Evolutionary conservation across 1,140 invertebrate genomes (phyloP).

Genomic region (Tyrophagus putrescentiae): DNA sequence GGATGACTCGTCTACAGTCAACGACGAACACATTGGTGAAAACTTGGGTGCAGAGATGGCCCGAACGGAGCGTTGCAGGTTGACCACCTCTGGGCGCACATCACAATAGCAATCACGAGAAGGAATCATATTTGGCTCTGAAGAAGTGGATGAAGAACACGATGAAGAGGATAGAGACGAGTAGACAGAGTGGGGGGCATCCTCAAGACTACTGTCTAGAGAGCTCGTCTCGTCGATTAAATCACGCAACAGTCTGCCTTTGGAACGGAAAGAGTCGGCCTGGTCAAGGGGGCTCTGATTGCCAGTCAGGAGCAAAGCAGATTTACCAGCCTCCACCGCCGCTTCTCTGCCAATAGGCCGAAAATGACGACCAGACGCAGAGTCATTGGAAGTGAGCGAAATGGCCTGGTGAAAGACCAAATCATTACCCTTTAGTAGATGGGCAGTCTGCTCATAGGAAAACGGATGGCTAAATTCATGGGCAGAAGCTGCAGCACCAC

Average conservation of each 20-base stretch:
- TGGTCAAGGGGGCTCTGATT: background rate
- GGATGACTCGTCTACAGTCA: constrained; percentile 1
- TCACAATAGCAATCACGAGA: background rate
- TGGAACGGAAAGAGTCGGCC: no score
- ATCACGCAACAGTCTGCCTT: background rate
- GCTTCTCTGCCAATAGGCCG: background rate
- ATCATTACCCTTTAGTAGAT: background rate
- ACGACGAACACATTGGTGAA: constrained; percentile 10
- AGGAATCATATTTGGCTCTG: background rate
- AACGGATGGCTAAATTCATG: no score
- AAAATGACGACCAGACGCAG: background rate
- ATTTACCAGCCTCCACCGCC: background rate
- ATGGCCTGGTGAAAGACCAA: background rate
- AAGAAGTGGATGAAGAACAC: constrained; percentile 2
- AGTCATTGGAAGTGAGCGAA: no score
- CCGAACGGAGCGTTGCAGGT: background rate
- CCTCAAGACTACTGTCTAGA: constrained; percentile 1
- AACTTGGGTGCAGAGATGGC: background rate
- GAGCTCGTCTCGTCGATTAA: constrained; percentile 3
- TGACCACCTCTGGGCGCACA: background rate
- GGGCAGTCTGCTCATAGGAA: no score
- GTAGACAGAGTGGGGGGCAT: constrained; percentile 1
- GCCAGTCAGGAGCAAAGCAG: background rate
- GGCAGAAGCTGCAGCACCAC: no score
- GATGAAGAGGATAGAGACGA: background rate